Evolutionary conservation across 2,888 invertebrate species (phyloP), one percentile per base, ranked within the genome.

Genomic region (Drosophila trichaetosa): DNA sequence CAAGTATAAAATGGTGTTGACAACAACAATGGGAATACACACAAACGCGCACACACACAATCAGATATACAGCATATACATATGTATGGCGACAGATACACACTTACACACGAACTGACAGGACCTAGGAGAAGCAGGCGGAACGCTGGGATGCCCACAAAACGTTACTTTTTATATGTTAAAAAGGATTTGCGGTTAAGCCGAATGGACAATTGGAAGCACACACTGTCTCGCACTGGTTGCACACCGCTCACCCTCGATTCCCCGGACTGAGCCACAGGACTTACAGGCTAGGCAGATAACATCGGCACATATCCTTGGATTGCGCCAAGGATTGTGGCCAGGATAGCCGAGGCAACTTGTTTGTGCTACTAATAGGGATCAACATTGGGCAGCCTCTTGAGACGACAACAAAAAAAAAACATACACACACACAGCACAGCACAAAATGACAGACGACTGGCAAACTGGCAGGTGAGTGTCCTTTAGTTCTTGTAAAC

Each of bases 121-220:
- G 60, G 16, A 21, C 16, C 21, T 16, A 33, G 40, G n/a, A 27
- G 54, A 34, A 29, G 34, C 27, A 54, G 46, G n/a, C 11, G 21
- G 33, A 16, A 31, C 38, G 51, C 18, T 24, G 53, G 46, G 31
- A 51, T 40, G 62, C 63, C 68, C 79, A 76, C 85, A 87, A 87
- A 87, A 85, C 82, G 87, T 87, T 89, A 87, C 85, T 87, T 87
- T 87, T 87, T 87, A 87, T 87, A 89, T 89, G 87, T 84, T 87
- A 80, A 87, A 89, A 89, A 89, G 87, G 87, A 87, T 87, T 87
- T 89, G 87, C 80, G 87, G 87, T 85, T 85, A 87, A 87, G 87
- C 89, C 84, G 83, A 76, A 74, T 76, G 84, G 85, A 87, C 85
- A 86, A 83, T 85, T 83, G 67, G 58, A 78, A 69, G 66, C 61